phyloP scores from a whole-genome alignment of 2,113 vertebrate species.

The Silurus meridionalis region DNA sequence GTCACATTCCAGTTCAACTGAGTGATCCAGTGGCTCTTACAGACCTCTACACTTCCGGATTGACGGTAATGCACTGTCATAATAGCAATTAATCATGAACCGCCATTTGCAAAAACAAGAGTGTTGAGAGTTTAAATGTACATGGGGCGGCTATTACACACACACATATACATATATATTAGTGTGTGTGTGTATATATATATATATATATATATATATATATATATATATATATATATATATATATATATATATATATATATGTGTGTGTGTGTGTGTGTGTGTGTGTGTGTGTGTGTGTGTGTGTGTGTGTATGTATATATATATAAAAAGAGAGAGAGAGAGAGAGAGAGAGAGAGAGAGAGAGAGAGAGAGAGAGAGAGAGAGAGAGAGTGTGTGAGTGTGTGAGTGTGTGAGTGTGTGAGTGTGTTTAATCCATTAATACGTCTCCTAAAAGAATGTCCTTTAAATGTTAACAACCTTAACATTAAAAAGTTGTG shows the following conservation, averaged over 20 bases:
- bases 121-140: neutral
- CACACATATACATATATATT: too few species aligned
- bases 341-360: too few species aligned
- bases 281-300: too few species aligned
- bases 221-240: too few species aligned
- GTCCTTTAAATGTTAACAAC: neutral
- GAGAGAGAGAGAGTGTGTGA: neutral
- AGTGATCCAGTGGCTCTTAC: constrained; percentile 20
- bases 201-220: too few species aligned
- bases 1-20: constrained; percentile 56
- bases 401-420: too few species aligned
- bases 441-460: neutral
- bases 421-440: neutral
- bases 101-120: constrained; percentile 8
- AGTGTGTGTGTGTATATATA: too few species aligned
- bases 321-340: too few species aligned
- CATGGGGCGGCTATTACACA: neutral
- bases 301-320: too few species aligned
- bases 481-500: neutral
- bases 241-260: too few species aligned
- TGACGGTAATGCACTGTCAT: constrained; percentile 12
- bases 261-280: too few species aligned
- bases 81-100: constrained; percentile 10
- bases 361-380: too few species aligned
- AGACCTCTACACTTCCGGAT: constrained; percentile 11